Evolutionary conservation across 1,140 invertebrate species (phyloP).

Genomic region (Brachionus sp.): DNA sequence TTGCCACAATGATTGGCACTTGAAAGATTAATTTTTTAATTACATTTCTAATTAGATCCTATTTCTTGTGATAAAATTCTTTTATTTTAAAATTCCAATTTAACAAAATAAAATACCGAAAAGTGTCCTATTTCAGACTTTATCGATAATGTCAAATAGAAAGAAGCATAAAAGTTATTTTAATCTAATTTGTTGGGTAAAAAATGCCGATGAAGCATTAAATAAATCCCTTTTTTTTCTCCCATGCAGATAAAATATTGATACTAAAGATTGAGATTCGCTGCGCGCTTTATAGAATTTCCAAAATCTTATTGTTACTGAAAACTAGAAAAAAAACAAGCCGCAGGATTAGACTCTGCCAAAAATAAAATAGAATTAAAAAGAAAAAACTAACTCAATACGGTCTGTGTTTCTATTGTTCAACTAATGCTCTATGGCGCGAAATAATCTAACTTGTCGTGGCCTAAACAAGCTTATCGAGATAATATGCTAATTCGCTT

Average conservation of each 20-base stretch:
- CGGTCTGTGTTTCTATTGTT: background rate
- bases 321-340: background rate
- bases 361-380: background rate
- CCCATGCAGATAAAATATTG: slow-evolving; percentile 34
- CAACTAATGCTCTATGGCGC: background rate
- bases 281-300: background rate
- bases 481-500: background rate
- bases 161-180: background rate
- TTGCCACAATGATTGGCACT: background rate
- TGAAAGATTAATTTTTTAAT: background rate
- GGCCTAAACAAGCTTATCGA: background rate
- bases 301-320: slow-evolving; percentile 21
- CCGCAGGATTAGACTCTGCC: background rate
- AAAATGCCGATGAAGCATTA: background rate
- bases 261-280: slow-evolving; percentile 35
- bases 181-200: background rate
- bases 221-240: background rate
- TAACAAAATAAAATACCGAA: slow-evolving; percentile 15
- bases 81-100: background rate
- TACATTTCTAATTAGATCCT: slow-evolving; percentile 30
- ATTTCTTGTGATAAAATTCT: slow-evolving; percentile 24
- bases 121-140: background rate
- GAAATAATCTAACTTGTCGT: slow-evolving; percentile 24
- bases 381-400: background rate
- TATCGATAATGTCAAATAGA: background rate